These are phyloP conservation scores for Abrostola triplasia DNA, from an alignment of 2,888 invertebrate species.

Conservation along the genomic window DNA sequence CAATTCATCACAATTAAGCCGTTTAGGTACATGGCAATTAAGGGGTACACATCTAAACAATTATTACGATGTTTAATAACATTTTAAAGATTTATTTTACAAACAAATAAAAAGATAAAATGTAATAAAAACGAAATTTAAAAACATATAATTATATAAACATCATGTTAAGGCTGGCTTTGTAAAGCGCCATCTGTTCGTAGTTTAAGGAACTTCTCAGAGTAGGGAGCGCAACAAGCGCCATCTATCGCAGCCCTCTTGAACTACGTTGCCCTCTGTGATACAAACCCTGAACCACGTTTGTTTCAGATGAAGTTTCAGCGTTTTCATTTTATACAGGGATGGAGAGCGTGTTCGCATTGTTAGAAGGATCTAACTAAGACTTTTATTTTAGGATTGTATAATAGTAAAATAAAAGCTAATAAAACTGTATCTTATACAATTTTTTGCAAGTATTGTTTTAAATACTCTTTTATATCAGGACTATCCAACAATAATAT, in stretches of 20 bases:
- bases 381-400: background rate
- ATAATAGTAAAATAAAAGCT: background rate
- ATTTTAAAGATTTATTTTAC: too few species aligned
- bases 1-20: too few species aligned
- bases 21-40: too few species aligned
- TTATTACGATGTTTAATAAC: too few species aligned
- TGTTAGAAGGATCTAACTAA: too few species aligned
- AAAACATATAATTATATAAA: too few species aligned
- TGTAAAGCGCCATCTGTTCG: constrained; percentile 46
- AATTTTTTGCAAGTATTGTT: too few species aligned
- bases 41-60: too few species aligned
- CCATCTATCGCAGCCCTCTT: constrained; percentile 49
- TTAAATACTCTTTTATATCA: too few species aligned
- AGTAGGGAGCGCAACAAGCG: constrained; percentile 32
- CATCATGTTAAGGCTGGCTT: background rate
- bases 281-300: constrained; percentile 29
- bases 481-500: too few species aligned
- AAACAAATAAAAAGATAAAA: too few species aligned
- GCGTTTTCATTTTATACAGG: constrained; percentile 8
- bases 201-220: constrained; percentile 13
- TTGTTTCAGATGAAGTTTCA: constrained; percentile 9
- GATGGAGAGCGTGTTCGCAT: constrained; percentile 12
- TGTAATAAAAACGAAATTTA: too few species aligned
- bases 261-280: constrained; percentile 42
- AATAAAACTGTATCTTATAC: background rate